Base-by-base conservation (phyloP, 2,113 vertebrate genomes). In the Bos javanicus region DNA sequence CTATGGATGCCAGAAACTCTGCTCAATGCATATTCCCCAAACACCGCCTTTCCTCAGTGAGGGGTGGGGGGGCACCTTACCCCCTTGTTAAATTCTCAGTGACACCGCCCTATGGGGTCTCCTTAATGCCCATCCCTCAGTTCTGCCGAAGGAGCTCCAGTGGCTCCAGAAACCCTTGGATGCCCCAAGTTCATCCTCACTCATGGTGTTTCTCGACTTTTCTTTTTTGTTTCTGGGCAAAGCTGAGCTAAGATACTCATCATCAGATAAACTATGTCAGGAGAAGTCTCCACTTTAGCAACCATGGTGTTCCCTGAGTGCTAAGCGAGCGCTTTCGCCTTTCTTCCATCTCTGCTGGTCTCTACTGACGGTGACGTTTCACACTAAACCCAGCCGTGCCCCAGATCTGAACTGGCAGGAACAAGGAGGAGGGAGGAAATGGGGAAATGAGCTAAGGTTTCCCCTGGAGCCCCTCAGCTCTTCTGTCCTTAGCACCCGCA, bases 1-100 rank as follows among this genome's bases (percentile, higher is more conserved):
- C 46, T n/a, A 2, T 39, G 11, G n/a, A 23, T 12, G 50, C 50
- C 6, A 1, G 15, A 19, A 46, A 26, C 54, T 43, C 36, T 16
- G 4, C n/a, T 5, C 5, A 25, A 5, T 0, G 7, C 1, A 0
- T 17, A 3, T 43, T 36, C 50, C 74, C 78, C 59, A 6, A 1
- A 21, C 11, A 2, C 74, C 7, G 14, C 39, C 74, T 19, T 25
- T 64, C 60, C 43, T 80, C n/a, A 23, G 28, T 39, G 2, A 23
- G 33, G 30, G 64, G 64, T 67, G 0, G 0, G 1, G 19, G 19
- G 39, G 43, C 1, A 4, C 28, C 1, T n/a, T 39, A 33, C 5
- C 30, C 46, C 64, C 39, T 71, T 62, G 39, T 48, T 21, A 19
- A 52, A 8, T 21, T 14, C 86, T 90, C 85, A 30, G 28, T 7